Conservation (phyloP, 2,888 invertebrate species). For the Bruchidius siliquastri region DNA sequence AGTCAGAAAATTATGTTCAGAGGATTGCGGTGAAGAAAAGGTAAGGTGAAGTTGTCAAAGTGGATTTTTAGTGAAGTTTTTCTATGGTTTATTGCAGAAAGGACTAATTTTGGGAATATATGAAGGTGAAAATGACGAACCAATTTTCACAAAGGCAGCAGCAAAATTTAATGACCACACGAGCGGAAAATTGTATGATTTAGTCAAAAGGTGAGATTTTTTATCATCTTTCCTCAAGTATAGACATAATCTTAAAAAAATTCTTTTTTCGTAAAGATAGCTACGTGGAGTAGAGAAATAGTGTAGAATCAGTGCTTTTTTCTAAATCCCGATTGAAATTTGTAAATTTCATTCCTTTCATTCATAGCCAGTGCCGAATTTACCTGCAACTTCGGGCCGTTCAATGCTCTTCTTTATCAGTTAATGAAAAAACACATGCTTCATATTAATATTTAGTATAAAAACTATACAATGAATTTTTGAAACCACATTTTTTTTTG, state of each 20-base stretch:
- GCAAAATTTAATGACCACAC: constrained; percentile 51
- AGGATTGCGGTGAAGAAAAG: constrained; percentile 26
- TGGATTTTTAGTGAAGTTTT: neutral
- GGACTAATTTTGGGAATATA: constrained; percentile 56
- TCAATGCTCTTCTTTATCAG: no score
- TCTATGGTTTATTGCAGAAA: constrained; percentile 42
- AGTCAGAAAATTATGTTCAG: constrained; percentile 24
- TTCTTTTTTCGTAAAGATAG: neutral
- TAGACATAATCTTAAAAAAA: neutral
- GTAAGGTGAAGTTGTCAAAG: constrained; percentile 11
- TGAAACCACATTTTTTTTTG: no score
- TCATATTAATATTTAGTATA: no score
- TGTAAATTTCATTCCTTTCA: no score
- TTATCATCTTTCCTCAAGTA: neutral
- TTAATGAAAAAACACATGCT: no score
- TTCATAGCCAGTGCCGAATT: no score
- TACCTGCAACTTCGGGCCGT: no score
- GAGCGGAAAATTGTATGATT: constrained; percentile 50
- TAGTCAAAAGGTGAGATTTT: constrained; percentile 50
- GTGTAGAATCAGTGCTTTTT: no score
- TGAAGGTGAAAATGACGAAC: constrained; percentile 45
- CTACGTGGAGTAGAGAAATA: no score
- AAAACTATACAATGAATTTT: no score
- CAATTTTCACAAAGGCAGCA: constrained; percentile 50
- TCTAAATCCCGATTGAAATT: no score